Evolutionary conservation across 2,888 invertebrate genomes (phyloP), one percentile per base, ranked within the genome.

Genomic region (Odontomyia ornata): DNA sequence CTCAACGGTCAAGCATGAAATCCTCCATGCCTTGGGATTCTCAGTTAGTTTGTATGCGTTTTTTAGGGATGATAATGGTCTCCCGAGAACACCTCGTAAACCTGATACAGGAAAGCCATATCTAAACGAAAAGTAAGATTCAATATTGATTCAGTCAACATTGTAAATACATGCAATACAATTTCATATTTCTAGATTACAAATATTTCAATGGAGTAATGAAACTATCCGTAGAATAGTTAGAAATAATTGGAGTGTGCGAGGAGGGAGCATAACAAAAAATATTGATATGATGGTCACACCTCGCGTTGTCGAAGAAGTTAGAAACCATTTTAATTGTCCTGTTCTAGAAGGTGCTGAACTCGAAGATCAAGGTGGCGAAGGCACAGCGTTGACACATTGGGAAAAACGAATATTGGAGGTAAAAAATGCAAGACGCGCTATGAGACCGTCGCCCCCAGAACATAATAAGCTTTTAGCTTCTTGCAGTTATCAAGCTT

Each of bases 331-430:
- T 86, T 98, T 98, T 86, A 92, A 93, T 85, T 98, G 98, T 83
- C 88, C 91, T 0, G 87, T 89, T 52, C 86, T 99, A 43, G 98
- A 98, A 87, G 99, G 99, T 0, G 99, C 98, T 0, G 99, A 99
- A 85, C 86, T 99, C 60, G 99, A 99, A 87, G 97, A 99, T 87
- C 99, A 99, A 87, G 99, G 99, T 0, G 97, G 96, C 18, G 97
- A 98, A 81, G 99, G 99, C 0, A 99, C 99, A 0, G 94, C 95
- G 0, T 88, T 98, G 62, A 99, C 99, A 0, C 99, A 99, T 84
- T 99, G 99, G 99, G 99, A 99, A 87, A 99, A 99, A 84, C 88
- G 99, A 76, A 92, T 99, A 1, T 97, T 99, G 85, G 99, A 99
- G 91, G 97, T 97, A 83, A 85, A 84, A 52, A 28, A 21, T 21